Evolutionary conservation across 2,888 invertebrate genomes (phyloP), one percentile per base, ranked within the genome.

Genomic region (Masnerella sp.): DNA sequence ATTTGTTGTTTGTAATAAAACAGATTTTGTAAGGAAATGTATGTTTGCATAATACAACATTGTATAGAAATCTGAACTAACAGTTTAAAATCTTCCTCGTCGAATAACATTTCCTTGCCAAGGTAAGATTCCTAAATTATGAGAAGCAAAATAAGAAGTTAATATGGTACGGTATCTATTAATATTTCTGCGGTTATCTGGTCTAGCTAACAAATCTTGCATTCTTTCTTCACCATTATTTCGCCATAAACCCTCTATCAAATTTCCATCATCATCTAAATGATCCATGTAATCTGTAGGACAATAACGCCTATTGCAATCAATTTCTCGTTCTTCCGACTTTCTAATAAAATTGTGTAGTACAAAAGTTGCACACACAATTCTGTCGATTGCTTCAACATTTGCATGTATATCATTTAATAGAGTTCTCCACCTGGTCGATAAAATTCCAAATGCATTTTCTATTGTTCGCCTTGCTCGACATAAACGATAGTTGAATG

Each of bases 381-480:
- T 34, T 9, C 0, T 8, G 2, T 70, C 49, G 0, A 22, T 11
- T 11, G 28, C 52, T 47, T 56, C 54, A 0, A 56, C 11, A 22
- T 43, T 9, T 25, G 47, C 40, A 25, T 7, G 18, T 18, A 74
- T 54, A 0, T 34, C 25, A 0, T 25, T 51, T 8, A 38, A 28
- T 18, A 56, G 65, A 3, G 64, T 25, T 14, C 58, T 17, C 59
- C 47, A 70, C 11, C 64, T 59, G n/a, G 34, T 25, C 2, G 42
- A 8, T n/a, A 69, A 30, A n/a, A 69, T 74, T 0, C 59, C 74
- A 9, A 74, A 69, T n/a, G 56, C 40, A 51, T 65, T 65, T 70
- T 70, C 61, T 0, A 74, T 49, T 0, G 43, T 61, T 8, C 32
- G 32, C 5, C 65, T 58, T 36, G 65, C 65, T 59, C 54, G 18